A percentile compares a stretch with the other conserved stretches of the same genome.
Evolutionary conservation across 2,888 invertebrate species (phyloP).

Genomic region (Aporophyla nigra): DNA sequence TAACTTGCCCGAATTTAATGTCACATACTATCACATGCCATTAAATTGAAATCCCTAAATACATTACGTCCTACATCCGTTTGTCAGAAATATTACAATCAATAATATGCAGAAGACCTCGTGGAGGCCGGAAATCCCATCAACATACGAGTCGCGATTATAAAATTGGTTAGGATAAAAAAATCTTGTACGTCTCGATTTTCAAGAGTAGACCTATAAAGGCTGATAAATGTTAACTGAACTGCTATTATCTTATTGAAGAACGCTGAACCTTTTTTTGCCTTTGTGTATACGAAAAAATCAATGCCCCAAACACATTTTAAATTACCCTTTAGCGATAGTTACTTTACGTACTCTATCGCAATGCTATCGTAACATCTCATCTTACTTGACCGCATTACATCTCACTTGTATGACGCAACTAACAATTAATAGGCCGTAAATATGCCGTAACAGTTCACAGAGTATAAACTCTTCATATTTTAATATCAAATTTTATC

Average conservation of each 20-base stretch:
- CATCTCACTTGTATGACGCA: conserved; percentile 25
- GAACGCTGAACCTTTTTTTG: not conserved
- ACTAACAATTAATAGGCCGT: conserved; percentile 52
- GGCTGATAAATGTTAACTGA: not conserved
- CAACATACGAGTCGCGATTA: too few relatives aligned
- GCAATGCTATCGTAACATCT: conserved; percentile 30
- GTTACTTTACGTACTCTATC: not conserved
- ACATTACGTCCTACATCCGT: too few relatives aligned
- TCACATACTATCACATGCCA: too few relatives aligned
- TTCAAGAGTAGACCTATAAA: not conserved
- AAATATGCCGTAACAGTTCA: conserved; percentile 46
- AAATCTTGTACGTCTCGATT: not conserved
- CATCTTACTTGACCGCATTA: conserved; percentile 47
- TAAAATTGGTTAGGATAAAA: too few relatives aligned
- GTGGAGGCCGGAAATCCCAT: too few relatives aligned
- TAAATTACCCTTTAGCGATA: not conserved
- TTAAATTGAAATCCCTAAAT: too few relatives aligned
- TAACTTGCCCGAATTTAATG: too few relatives aligned
- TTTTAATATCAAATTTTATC: conserved; percentile 22
- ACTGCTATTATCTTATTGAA: not conserved
- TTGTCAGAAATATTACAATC: too few relatives aligned
- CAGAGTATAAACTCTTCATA: conserved; percentile 19
- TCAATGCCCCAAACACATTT: not conserved
- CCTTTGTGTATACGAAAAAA: not conserved
- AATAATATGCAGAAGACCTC: too few relatives aligned